Conservation (phyloP, 2,888 invertebrate species). For the Ophion costatus region DNA sequence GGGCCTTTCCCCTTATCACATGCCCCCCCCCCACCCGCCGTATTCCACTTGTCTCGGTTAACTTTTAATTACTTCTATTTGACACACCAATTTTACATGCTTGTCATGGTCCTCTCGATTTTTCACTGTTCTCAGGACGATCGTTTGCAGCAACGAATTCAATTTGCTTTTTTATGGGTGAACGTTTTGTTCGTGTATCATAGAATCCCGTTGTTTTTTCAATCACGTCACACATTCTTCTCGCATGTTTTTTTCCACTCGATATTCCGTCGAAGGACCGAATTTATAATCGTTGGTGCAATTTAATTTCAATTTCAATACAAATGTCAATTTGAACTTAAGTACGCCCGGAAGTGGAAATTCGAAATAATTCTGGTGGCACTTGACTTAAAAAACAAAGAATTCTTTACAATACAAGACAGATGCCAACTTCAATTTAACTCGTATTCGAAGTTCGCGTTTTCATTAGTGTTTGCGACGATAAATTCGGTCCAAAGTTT, state of each 20-base stretch:
- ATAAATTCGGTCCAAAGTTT: constrained; percentile 12
- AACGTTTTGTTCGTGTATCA: constrained; percentile 33
- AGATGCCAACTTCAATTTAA: too few species aligned
- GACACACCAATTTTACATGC: constrained; percentile 10
- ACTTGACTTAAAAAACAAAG: not conserved
- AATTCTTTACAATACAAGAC: not conserved
- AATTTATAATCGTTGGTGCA: not conserved
- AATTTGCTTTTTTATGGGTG: constrained; percentile 5
- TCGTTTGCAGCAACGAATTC: constrained; percentile 6
- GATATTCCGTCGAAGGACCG: constrained; percentile 25
- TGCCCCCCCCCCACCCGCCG: too few species aligned
- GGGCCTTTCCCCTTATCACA: too few species aligned
- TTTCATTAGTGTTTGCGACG: not conserved
- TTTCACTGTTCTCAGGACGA: constrained; percentile 14
- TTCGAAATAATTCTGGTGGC: not conserved
- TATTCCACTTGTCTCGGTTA: not conserved
- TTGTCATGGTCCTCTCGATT: not conserved
- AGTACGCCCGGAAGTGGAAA: not conserved
- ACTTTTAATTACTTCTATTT: constrained; percentile 27
- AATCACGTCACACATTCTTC: constrained; percentile 31
- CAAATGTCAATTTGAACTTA: not conserved
- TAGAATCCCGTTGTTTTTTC: constrained; percentile 39
- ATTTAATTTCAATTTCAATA: not conserved
- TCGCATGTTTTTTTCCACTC: constrained; percentile 58
- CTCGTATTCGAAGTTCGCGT: not conserved